phyloP scores from a whole-genome alignment of 2,113 vertebrate genomes.

The Spea bombifrons region DNA sequence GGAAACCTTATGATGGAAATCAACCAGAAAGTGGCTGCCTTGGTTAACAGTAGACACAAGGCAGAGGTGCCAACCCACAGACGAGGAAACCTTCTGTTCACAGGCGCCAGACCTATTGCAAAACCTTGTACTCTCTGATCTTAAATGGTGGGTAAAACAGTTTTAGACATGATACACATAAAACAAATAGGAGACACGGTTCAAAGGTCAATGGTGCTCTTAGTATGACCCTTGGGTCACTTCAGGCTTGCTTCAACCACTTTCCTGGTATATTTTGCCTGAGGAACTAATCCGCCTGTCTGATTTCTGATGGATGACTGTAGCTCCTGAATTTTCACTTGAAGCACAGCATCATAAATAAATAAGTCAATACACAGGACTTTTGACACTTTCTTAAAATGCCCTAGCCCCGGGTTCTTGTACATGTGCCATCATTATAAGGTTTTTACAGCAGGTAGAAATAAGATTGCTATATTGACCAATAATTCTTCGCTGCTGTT shows the following conservation, averaged over 20 bases:
- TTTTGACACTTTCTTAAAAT: background rate
- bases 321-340: background rate
- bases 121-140: background rate
- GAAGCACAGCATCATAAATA: background rate
- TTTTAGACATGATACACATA: background rate
- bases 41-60: too few relatives aligned
- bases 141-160: background rate
- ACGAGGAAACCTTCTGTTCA: too few relatives aligned
- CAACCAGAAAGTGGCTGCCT: too few relatives aligned
- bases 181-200: background rate
- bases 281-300: background rate
- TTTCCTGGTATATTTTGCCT: background rate
- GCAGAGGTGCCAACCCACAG: too few relatives aligned
- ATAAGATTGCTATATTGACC: too few relatives aligned
- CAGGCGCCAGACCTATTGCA: background rate
- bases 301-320: background rate
- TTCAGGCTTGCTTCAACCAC: background rate
- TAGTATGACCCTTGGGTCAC: background rate
- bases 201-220: background rate
- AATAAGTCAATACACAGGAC: background rate
- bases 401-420: too few relatives aligned
- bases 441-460: too few relatives aligned
- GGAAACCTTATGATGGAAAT: too few relatives aligned
- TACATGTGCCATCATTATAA: too few relatives aligned
- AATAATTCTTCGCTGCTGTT: too few relatives aligned